Evolutionary conservation across 2,113 vertebrate species (phyloP), one percentile per base, ranked within the genome.

Genomic region (Acanthisitta chloris): DNA sequence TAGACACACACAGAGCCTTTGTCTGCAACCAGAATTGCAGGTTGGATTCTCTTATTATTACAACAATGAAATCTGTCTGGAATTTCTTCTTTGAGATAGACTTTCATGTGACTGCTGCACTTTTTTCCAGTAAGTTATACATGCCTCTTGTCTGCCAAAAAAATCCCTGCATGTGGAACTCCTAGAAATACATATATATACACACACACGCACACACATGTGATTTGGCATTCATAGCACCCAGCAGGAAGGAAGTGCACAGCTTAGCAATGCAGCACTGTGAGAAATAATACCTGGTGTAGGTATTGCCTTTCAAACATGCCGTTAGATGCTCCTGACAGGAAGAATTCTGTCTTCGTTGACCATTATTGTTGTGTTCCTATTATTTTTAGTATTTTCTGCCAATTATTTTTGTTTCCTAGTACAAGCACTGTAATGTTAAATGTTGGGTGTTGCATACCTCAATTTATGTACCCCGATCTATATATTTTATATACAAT

Each of bases 11-110:
- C 9, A 3, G 16, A 49, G 72, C 98, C 99, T 97, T 99, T 98
- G 5, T 99, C 98, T 17, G 98, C 99, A 65, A 99, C 93, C 88
- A 99, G 94, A 89, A 99, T 97, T 91, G 99, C 98, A 23, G 98
- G 98, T 42, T 98, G 98, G 91, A 99, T 97, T 62, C 98, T 97
- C 34, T 94, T 62, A 58, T 98, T 99, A 88, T 98, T 97, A 72
- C 88, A 98, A 96, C 98, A 99, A 95, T 99, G 98, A 87, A 99
- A 98, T 91, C 97, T 96, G 14, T 98, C 97, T 33, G 99, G 98
- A 92, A 99, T 98, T 59, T 97, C 92, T 77, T 98, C 92, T 96
- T 98, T 99, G 84, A 98, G 86, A 94, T 99, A 99, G 1, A 97
- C 98, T 17, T 95, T 99, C 98, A 99, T 98, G 81, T 98, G 72